Conservation (phyloP, 1,140 invertebrate genomes). For the Goniozus legneri region DNA sequence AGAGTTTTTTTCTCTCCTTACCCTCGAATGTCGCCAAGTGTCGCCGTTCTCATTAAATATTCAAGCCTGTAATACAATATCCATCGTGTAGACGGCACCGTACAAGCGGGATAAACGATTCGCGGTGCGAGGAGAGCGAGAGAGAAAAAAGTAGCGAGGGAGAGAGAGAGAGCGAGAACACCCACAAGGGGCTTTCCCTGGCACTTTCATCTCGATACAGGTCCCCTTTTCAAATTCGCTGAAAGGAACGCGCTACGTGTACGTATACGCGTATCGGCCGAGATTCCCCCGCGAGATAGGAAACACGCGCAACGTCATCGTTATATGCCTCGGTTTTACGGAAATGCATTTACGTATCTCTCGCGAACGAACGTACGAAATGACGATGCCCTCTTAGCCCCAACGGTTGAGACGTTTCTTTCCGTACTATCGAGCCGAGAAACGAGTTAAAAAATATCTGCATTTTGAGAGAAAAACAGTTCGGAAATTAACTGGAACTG, state of each 20-base stretch:
- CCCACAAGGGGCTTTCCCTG: slow-evolving; percentile 9
- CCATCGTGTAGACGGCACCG: slow-evolving; percentile 28
- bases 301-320: background rate
- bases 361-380: too few species aligned
- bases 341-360: slow-evolving; percentile 5
- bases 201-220: slow-evolving; percentile 9
- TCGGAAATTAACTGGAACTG: too few species aligned
- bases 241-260: background rate
- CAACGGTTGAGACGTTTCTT: too few species aligned
- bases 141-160: too few species aligned
- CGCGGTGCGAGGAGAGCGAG: too few species aligned
- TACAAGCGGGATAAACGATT: slow-evolving; percentile 33
- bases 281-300: background rate
- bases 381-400: too few species aligned
- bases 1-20: slow-evolving; percentile 37
- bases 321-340: slow-evolving; percentile 2
- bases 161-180: slow-evolving; percentile 5
- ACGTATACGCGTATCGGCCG: background rate
- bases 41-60: slow-evolving; percentile 51
- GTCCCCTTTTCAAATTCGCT: slow-evolving; percentile 6
- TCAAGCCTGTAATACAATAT: slow-evolving; percentile 54
- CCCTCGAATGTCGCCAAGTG: slow-evolving; percentile 36
- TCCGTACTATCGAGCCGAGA: too few species aligned
- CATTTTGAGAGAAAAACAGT: too few species aligned
- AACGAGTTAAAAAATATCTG: too few species aligned